Evolutionary conservation across 35 echinoderm and acorn worm genomes (phyloP), one percentile per base, ranked within the genome.

Genomic region (Chiridota heheva): DNA sequence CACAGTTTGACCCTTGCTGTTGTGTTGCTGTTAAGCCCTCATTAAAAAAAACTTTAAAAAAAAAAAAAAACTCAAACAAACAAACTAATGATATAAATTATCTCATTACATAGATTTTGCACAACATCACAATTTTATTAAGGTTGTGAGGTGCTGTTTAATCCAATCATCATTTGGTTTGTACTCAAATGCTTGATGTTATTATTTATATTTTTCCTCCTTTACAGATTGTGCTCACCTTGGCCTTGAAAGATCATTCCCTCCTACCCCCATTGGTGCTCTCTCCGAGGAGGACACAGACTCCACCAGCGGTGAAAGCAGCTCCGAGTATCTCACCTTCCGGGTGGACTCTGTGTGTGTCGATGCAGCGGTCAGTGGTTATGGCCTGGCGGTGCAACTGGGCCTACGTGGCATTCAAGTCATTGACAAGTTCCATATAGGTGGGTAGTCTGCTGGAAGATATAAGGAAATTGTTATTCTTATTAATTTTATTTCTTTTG

Each of bases 361-460:
- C 5, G 94, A 97, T 44, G 94, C 85, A 1, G 94, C 94, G 1
- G 45, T 97, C 36, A 91, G 88, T 55, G 88, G 36, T 33, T 82
- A 91, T 61, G 89, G 94, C 49, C 69, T 85, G 30, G 88, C 89
- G 3, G 64, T 91, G 10, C 94, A 97, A 16, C 37, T 97, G 47
- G 94, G 88, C 42, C 81, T 97, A 2, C 68, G 84, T 48, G 89
- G 94, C 3, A 88, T 97, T 18, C 84, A 91, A 43, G 81, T 97
- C 58, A 97, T 97, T 81, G 94, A 97, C 62, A 97, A 97, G 49
- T 80, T 97, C 30, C 94, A 97, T 46, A 75, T 87, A 41, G 88
- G 94, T 97, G 53, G 85, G 94, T 58, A 58, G n/a, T 25, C 26
- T 2, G 29, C 39, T 12, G 0, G 10, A 63, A 0, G 27, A n/a